Evolutionary conservation across 2,797 vertebrate species (phyloP).

Genomic region (Leptodactylus fallax): DNA sequence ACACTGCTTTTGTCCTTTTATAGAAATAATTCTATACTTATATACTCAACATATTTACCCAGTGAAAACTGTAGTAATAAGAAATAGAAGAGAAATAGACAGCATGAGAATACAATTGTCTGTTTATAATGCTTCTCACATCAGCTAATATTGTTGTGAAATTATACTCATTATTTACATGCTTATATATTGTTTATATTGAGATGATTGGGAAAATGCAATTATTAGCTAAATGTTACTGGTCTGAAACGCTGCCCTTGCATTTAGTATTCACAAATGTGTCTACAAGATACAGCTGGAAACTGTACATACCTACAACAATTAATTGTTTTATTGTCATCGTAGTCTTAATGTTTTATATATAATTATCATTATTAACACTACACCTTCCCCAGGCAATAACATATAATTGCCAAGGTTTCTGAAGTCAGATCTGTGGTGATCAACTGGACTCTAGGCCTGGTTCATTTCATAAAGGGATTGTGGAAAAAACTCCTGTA

Average conservation of each 20-base stretch:
- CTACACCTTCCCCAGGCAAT: too few species aligned
- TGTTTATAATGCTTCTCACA: background rate
- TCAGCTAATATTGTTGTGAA: background rate
- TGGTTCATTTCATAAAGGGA: too few species aligned
- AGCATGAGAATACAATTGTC: background rate
- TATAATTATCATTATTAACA: too few species aligned
- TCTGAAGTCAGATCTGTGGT: too few species aligned
- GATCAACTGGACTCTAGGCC: too few species aligned
- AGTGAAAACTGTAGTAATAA: conserved; percentile 32
- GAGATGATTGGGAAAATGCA: background rate
- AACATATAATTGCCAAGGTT: too few species aligned
- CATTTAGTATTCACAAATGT: background rate
- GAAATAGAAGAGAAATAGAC: too few species aligned
- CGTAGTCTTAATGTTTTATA: too few species aligned
- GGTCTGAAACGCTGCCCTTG: background rate
- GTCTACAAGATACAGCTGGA: background rate
- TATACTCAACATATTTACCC: conserved; percentile 45
- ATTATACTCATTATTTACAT: background rate
- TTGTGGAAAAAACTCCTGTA: too few species aligned
- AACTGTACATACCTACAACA: background rate
- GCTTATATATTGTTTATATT: background rate
- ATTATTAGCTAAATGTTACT: background rate
- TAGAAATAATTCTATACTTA: conserved; percentile 49
- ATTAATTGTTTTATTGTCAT: background rate
- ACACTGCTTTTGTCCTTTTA: conserved; percentile 56